Evolutionary conservation across 2,113 vertebrate genomes (phyloP).

Genomic region (Colossoma macropomum): DNA sequence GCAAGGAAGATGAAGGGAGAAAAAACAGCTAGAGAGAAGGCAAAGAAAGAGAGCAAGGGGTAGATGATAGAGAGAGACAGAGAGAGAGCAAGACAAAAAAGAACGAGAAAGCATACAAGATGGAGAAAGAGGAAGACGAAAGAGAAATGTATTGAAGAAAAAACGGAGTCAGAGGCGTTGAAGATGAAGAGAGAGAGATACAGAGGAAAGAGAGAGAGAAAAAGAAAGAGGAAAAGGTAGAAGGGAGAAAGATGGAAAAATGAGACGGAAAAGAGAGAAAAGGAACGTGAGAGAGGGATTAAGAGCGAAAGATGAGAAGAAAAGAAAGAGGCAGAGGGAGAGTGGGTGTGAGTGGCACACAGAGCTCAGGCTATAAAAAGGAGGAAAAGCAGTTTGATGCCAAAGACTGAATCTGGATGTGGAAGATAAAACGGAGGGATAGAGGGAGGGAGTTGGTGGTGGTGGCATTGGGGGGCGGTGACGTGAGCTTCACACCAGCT

Average conservation of each 20-base stretch:
- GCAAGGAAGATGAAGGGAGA: slow-evolving; percentile 63
- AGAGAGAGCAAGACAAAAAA: too few species aligned
- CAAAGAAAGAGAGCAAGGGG: too few species aligned
- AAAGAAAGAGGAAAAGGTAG: neutral
- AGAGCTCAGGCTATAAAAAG: slow-evolving; percentile 41
- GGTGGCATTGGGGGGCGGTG: neutral
- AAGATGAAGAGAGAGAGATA: too few species aligned
- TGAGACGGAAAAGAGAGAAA: neutral
- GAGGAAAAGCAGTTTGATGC: slow-evolving; percentile 10
- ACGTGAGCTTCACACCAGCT: neutral
- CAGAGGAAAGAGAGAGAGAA: too few species aligned
- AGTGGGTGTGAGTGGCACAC: slow-evolving; percentile 54
- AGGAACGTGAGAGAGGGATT: slow-evolving; percentile 70
- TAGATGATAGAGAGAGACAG: too few species aligned
- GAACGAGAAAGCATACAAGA: too few species aligned
- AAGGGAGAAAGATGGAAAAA: neutral
- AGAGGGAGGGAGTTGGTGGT: slow-evolving; percentile 14
- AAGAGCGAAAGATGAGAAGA: slow-evolving; percentile 20
- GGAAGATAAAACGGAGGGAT: slow-evolving; percentile 40
- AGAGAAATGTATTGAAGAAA: too few species aligned
- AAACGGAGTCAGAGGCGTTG: too few species aligned
- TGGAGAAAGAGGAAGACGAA: too few species aligned
- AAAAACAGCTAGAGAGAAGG: slow-evolving; percentile 39
- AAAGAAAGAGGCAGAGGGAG: slow-evolving; percentile 35
- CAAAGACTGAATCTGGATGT: slow-evolving; percentile 5